Conservation (phyloP, 2,888 invertebrate genomes). For the Petrophora chlorosata region DNA sequence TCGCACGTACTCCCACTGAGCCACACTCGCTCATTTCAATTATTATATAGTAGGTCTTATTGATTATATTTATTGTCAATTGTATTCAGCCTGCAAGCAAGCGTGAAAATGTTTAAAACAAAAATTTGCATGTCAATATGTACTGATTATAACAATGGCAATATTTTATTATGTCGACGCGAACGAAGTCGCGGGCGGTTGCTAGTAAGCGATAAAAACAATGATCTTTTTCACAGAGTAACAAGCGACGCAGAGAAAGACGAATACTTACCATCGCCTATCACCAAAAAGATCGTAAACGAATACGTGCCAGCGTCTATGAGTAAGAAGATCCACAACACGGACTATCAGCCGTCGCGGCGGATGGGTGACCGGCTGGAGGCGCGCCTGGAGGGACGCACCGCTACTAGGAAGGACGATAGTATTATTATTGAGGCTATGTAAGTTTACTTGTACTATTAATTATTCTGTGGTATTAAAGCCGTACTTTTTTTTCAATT, state of each 20-base stretch:
- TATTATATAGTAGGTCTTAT: too few species aligned
- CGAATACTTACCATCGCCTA: constrained; percentile 56
- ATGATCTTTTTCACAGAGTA: constrained; percentile 52
- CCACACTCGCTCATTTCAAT: too few species aligned
- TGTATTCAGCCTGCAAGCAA: too few species aligned
- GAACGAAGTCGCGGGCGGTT: too few species aligned
- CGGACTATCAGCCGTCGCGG: constrained; percentile 57
- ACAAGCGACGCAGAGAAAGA: constrained; percentile 52
- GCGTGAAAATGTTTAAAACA: too few species aligned
- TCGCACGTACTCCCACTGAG: too few species aligned
- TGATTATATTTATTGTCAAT: too few species aligned
- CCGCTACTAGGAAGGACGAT: constrained; percentile 56
- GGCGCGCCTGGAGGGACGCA: constrained; percentile 45
- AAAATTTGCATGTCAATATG: too few species aligned
- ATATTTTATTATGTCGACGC: too few species aligned
- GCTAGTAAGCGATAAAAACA: too few species aligned
- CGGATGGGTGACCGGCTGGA: constrained; percentile 61
- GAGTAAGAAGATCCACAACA: constrained; percentile 45
- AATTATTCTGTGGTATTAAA: too few species aligned
- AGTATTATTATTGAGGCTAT: constrained; percentile 65
- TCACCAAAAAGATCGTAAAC: constrained; percentile 51
- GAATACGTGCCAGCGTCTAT: constrained; percentile 1
- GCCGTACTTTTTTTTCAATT: not conserved
- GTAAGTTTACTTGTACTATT: constrained; percentile 47
- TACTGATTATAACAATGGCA: too few species aligned